Percentiles rank a stretch among this genome's conserved stretches.
These are phyloP conservation scores for Circaetus cinerascens DNA, from an alignment of 2,113 vertebrate species.

Conservation along the genomic window DNA sequence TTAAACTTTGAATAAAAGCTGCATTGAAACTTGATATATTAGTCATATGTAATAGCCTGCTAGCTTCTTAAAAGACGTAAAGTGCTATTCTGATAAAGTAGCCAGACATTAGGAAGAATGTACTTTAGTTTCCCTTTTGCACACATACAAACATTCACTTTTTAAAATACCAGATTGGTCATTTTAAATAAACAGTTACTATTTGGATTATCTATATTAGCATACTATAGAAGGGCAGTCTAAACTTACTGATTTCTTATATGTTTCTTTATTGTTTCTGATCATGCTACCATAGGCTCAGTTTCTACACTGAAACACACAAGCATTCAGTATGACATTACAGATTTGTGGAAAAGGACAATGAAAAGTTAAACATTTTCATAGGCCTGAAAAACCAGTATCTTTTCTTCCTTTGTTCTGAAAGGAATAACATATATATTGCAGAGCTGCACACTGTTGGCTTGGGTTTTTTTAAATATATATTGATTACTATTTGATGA, in stretches of 20 bases:
- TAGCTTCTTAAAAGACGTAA: background rate
- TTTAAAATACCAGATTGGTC: background rate
- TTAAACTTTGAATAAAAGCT: conserved; percentile 23
- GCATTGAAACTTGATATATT: conserved; percentile 18
- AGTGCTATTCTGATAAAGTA: background rate
- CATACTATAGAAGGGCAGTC: background rate
- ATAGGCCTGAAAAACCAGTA: background rate
- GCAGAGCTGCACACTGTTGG: background rate
- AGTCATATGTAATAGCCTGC: background rate
- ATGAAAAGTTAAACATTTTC: background rate
- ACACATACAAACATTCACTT: background rate
- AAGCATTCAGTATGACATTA: background rate
- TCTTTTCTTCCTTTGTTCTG: background rate
- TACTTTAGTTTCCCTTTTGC: background rate
- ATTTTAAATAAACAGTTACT: background rate
- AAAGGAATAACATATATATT: background rate
- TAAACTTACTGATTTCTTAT: background rate
- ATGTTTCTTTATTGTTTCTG: background rate
- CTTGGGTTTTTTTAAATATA: background rate
- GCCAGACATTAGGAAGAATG: background rate
- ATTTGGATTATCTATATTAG: background rate
- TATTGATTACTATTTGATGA: background rate
- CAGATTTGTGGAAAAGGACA: background rate
- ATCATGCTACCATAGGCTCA: background rate
- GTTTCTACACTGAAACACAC: background rate